These are phyloP conservation scores for Linyphia triangularis DNA, from an alignment of 2,888 invertebrate genomes.

Conservation along the genomic window DNA sequence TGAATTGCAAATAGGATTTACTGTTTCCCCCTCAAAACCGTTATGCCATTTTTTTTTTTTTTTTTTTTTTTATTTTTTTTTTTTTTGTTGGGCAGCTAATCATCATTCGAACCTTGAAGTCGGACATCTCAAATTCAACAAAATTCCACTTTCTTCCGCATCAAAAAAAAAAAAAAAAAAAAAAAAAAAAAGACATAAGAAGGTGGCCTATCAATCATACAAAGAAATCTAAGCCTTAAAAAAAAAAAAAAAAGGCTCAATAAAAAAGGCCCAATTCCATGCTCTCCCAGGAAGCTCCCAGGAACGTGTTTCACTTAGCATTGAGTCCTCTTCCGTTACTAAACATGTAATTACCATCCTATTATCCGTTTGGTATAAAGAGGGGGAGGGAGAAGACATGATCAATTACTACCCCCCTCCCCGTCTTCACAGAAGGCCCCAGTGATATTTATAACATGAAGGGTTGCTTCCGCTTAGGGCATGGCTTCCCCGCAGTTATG, in stretches of 20 bases:
- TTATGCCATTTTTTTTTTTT: no score
- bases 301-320: constrained; percentile 8
- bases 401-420: neutral
- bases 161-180: no score
- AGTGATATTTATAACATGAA: constrained; percentile 19
- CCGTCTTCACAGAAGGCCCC: neutral
- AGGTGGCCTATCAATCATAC: neutral
- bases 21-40: no score
- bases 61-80: no score
- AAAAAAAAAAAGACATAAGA: no score
- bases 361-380: neutral
- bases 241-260: no score
- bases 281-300: neutral
- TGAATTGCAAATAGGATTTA: no score
- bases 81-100: no score
- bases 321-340: constrained; percentile 41
- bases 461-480: constrained; percentile 28
- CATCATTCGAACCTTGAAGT: no score
- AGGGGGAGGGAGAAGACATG: neutral
- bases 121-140: neutral
- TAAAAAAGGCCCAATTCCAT: neutral
- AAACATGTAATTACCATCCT: constrained; percentile 38
- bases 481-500: constrained; percentile 31
- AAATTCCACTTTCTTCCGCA: neutral
- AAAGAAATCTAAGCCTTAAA: neutral